Evolutionary conservation across 2,113 vertebrate genomes (phyloP).

Genomic region (Hemichromis elongatus): DNA sequence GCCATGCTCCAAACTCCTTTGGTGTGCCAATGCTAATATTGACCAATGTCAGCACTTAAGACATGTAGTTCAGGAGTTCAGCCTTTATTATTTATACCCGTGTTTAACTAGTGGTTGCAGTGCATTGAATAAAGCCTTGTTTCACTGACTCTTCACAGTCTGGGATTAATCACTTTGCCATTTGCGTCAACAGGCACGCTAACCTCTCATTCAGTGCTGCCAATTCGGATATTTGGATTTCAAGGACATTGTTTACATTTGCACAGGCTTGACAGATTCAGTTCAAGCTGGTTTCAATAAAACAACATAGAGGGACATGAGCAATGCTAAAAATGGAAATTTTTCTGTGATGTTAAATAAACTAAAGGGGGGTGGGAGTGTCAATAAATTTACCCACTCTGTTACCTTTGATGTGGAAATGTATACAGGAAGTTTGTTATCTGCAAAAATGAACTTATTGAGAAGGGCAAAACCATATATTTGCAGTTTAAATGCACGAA

Average conservation of each 20-base stretch:
- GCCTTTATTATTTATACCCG: slow-evolving; percentile 49
- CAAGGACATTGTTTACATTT: slow-evolving; percentile 55
- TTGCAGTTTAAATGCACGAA: neutral
- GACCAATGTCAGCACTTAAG: slow-evolving; percentile 39
- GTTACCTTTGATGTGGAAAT: slow-evolving; percentile 29
- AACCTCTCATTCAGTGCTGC: slow-evolving; percentile 48
- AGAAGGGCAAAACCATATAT: neutral
- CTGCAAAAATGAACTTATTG: slow-evolving; percentile 10
- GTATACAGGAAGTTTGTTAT: slow-evolving; percentile 15
- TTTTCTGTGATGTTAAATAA: slow-evolving; percentile 54
- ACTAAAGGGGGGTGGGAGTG: neutral
- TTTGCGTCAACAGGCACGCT: slow-evolving; percentile 52
- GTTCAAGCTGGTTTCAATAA: slow-evolving; percentile 55
- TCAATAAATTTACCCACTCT: slow-evolving; percentile 12
- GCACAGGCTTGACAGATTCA: slow-evolving; percentile 35
- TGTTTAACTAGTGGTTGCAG: neutral
- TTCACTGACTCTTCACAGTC: slow-evolving; percentile 45
- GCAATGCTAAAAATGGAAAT: slow-evolving; percentile 33
- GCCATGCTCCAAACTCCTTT: slow-evolving; percentile 2
- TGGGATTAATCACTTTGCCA: slow-evolving; percentile 62
- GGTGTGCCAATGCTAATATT: slow-evolving; percentile 45
- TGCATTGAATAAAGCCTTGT: slow-evolving; percentile 52
- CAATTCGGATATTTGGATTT: slow-evolving; percentile 59
- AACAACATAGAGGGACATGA: slow-evolving; percentile 39
- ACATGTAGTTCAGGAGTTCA: slow-evolving; percentile 44